These are phyloP conservation scores for Chrysocyon brachyurus DNA, from an alignment of 2,797 vertebrate genomes.

Conservation along the genomic window DNA sequence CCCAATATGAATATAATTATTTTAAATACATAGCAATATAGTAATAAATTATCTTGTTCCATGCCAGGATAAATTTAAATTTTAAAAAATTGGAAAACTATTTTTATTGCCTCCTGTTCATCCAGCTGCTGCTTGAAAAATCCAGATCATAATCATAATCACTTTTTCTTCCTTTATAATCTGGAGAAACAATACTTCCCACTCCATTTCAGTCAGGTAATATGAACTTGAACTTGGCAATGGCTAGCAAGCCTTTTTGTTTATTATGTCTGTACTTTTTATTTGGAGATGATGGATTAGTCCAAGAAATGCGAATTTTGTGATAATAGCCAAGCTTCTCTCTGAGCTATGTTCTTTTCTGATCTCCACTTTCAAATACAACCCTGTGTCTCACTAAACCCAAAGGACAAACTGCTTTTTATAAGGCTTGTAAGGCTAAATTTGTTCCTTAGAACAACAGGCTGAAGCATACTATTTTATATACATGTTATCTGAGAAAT, in stretches of 20 bases:
- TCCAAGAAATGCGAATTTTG: background rate
- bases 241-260: background rate
- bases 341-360: background rate
- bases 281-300: background rate
- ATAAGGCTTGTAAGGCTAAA: background rate
- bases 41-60: background rate
- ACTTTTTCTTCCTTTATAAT: background rate
- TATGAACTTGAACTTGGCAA: background rate
- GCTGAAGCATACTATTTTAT: background rate
- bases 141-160: background rate
- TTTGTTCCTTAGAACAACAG: background rate
- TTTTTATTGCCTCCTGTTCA: background rate
- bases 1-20: background rate
- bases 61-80: background rate
- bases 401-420: background rate
- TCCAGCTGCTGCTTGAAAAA: background rate
- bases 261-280: background rate
- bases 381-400: background rate
- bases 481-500: background rate
- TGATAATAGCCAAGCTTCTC: background rate
- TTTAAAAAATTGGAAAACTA: background rate
- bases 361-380: background rate
- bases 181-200: background rate
- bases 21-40: background rate
- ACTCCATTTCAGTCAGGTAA: background rate